Conservation (phyloP, 2,888 invertebrate genomes). For the Ectobius pallidus region DNA sequence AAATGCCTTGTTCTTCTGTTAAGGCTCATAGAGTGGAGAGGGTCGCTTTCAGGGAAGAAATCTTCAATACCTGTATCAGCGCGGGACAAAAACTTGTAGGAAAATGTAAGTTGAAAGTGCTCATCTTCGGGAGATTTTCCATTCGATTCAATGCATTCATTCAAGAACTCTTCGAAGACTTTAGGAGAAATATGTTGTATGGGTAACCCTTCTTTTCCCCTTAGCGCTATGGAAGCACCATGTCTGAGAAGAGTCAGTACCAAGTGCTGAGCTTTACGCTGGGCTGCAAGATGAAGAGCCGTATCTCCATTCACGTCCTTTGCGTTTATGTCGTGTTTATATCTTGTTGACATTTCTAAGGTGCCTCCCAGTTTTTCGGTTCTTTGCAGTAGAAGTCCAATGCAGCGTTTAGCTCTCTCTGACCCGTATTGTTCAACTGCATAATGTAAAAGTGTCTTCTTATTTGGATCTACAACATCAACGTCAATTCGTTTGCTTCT, state of each 20-base stretch:
- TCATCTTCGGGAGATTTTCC: neutral
- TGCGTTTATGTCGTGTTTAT: constrained; percentile 3
- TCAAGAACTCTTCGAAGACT: neutral
- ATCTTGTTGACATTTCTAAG: neutral
- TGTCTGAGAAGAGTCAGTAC: neutral
- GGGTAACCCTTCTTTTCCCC: neutral
- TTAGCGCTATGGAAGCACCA: neutral
- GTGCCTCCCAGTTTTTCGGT: neutral
- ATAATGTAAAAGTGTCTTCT: constrained; percentile 1
- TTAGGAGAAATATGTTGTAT: neutral
- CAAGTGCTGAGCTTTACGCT: neutral
- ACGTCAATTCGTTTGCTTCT: neutral
- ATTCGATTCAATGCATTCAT: neutral
- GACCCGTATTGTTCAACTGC: neutral
- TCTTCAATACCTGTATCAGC: neutral
- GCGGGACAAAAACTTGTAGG: neutral
- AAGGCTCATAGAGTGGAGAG: constrained; percentile 72
- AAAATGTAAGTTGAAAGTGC: neutral
- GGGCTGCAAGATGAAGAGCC: neutral
- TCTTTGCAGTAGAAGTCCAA: neutral
- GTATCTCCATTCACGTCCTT: neutral
- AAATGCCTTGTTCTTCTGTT: constrained; percentile 70
- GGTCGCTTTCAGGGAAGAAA: constrained; percentile 55
- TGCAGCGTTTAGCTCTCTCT: neutral
- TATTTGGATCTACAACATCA: neutral